Evolutionary conservation across 2,113 vertebrate species (phyloP), one percentile per base, ranked within the genome.

Genomic region (Periophthalmodon schlosseri): DNA sequence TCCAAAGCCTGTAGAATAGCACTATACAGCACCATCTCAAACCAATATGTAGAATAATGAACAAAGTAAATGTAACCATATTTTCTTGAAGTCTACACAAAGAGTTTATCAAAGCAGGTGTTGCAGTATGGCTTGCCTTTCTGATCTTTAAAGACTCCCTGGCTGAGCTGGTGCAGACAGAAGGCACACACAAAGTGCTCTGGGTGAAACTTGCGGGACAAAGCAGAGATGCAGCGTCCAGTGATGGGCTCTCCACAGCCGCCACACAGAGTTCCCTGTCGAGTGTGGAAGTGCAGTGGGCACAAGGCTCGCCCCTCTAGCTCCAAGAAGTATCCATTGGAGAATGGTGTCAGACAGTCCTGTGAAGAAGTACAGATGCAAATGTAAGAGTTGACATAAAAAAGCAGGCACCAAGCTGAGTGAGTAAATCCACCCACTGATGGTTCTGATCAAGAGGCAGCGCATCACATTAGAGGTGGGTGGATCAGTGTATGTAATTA

Each of bases 101-200:
- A 96, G 74, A 99, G 96, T 87, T 95, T 97, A 20, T 78, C 13
- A 1, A 94, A 88, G 87, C 97, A 99, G 5, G 52, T 0, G 0
- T 85, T 71, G 79, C 96, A 99, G 75, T 97, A 98, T 5, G 95
- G 94, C 84, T 96, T 98, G 61, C 90, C 82, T 0, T 72, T 88
- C 0, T 78, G 70, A 84, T 99, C 96, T 1, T 81, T 92, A 86
- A 96, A 95, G 79, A 95, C 82, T 24, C 97, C 96, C 67, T 97
- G 96, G 5, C 91, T 93, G 88, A 98, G 91, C 90, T 93, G 95
- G 0, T 89, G 80, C 82, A 95, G 93, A 82, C 97, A 99, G 88
- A 96, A 97, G 66, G 95, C 76, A 0, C 97, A 98, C 69, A 95
- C 77, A 5, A 99, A 99, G 87, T 98, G 96, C 92, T 99, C 96